Percentiles rank a stretch among this genome's conserved stretches.
These are phyloP conservation scores for Aphelocoma californica DNA, from an alignment of 2,797 vertebrate species.

Conservation along the genomic window DNA sequence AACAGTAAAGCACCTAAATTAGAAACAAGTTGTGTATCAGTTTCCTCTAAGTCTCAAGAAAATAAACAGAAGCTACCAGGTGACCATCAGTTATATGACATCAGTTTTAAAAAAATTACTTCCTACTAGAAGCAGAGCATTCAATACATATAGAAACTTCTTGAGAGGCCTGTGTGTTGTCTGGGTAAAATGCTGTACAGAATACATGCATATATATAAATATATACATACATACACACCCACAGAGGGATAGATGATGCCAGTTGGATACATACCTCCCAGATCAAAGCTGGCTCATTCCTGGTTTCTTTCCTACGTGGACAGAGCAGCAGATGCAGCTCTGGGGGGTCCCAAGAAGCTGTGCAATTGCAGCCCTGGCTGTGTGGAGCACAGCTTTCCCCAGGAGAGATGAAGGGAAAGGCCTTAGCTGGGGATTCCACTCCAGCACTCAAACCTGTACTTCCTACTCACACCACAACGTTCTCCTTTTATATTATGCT, in stretches of 20 bases:
- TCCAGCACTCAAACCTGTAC: background rate
- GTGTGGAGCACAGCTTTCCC: no score
- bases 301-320: accelerated
- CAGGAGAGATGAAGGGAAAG: background rate
- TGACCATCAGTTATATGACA: background rate
- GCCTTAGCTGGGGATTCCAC: background rate
- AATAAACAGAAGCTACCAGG: background rate
- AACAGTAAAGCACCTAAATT: background rate
- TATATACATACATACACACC: accelerated
- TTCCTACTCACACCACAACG: background rate
- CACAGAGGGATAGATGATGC: no score
- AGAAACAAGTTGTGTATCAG: background rate
- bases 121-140: background rate
- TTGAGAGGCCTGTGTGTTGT: background rate
- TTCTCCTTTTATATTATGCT: background rate
- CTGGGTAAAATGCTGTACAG: accelerated
- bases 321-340: background rate
- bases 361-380: background rate
- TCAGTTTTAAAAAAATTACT: background rate
- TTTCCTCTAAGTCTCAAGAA: background rate
- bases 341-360: accelerated
- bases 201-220: background rate
- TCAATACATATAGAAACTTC: background rate
- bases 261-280: background rate
- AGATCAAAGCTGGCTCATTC: background rate